phyloP scores from a whole-genome alignment of 2,888 invertebrate genomes.

The Leucophenga maculata region DNA sequence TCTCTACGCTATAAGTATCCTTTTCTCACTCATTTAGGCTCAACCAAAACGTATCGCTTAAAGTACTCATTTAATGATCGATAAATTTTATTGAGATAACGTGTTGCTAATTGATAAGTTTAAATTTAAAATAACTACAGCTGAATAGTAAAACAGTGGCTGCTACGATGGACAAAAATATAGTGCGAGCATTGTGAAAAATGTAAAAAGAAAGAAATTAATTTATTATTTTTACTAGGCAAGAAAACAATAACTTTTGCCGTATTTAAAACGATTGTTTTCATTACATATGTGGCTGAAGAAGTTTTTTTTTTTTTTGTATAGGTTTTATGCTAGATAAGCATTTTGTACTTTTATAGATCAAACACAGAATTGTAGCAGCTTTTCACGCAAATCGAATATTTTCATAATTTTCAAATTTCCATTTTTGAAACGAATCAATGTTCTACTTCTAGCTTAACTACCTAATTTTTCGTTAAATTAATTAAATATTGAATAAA shows the following conservation, averaged over 20 bases:
- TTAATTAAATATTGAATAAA: not conserved
- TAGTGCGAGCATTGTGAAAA: constrained; percentile 1
- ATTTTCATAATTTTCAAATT: not conserved
- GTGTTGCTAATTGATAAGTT: constrained; percentile 11
- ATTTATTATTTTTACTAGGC: no score
- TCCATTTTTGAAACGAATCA: not conserved
- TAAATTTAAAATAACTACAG: constrained; percentile 9
- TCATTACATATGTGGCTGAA: no score
- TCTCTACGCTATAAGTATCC: not conserved
- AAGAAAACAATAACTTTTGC: no score
- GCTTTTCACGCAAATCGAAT: not conserved
- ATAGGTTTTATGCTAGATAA: not conserved
- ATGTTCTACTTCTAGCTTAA: not conserved
- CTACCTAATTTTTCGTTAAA: not conserved
- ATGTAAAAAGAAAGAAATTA: not conserved
- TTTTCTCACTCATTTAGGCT: not conserved
- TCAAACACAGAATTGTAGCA: not conserved
- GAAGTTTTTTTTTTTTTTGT: no score
- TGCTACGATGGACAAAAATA: not conserved
- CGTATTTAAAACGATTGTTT: no score
- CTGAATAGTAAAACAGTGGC: not conserved
- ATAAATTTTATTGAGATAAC: constrained; percentile 2
- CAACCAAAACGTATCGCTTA: constrained; percentile 8
- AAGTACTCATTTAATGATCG: constrained; percentile 13
- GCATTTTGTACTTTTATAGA: constrained; percentile 7